Base-by-base conservation (phyloP, 2,113 vertebrate genomes). In the Elephas maximus region DNA sequence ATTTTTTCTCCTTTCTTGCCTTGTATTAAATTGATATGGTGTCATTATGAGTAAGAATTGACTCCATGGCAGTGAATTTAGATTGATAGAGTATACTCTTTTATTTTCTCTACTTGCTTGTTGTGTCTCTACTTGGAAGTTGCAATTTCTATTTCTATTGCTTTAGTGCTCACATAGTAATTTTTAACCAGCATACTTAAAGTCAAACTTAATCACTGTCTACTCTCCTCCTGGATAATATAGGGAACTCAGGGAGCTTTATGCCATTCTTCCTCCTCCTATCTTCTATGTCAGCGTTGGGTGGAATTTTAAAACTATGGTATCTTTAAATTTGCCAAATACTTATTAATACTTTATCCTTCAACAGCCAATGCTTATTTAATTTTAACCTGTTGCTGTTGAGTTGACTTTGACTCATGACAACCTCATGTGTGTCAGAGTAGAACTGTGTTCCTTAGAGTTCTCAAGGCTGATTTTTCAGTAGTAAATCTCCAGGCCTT, bases 241-340 rank as follows among this genome's bases (percentile, higher is more conserved):
- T 41, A 60, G 89, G n/a, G 23, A 78, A n/a, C 80, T 60, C 12
- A 63, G 73, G 30, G 2, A 41, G 53, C 2, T 12, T 65, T 5
- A 17, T 21, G 37, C 45, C 28, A 0, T 62, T 73, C 74, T 81
- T 82, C 41, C 48, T 45, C n/a, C 24, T 48, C 37, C 30, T 33
- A 8, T 51, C 74, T 91, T 48, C 21, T 79, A 30, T 10, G 14
- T 57, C 67, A 17, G 30, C 60, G 30, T 85, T 95, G 9, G 44
- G 79, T 51, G 12, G 84, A 77, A 41, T 63, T 85, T 71, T 63
- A 48, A 77, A 94, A n/a, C 57, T 24, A 57, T 45, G 37, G 67
- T 76, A 33, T 78, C 65, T 89, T 88, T 45, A 62, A 91, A 60
- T 60, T 82, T 91, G 62, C 10, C 78, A 91, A 62, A 80, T 15